Evolutionary conservation across 2,113 vertebrate genomes (phyloP), one percentile per base, ranked within the genome.

Genomic region (Rhipidura dahli): DNA sequence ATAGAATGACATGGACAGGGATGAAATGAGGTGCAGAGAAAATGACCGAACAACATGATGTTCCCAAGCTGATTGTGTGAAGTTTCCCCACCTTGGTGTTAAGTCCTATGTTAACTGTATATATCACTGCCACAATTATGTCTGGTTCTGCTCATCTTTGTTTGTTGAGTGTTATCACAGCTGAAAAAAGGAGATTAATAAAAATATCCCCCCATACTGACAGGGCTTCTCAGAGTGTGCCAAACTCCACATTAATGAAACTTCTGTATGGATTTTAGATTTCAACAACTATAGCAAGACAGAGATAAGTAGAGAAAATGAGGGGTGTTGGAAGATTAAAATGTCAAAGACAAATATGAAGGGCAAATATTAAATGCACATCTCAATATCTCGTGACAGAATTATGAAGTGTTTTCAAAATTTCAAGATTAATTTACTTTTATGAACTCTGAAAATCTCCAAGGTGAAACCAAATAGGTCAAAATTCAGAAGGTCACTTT

Each of bases 81-180:
- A 83, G 84, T 92, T 93, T 92, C 39, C 21, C 71, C 57, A 66
- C 70, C 50, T 85, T 69, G 50, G 18, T 92, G 90, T 94, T 92
- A 63, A 87, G 50, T 90, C 66, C 54, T 89, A 53, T 76, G 40
- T 10, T 59, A 72, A 54, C 50, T 86, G 50, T 68, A 87, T 54
- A 47, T 81, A 80, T 93, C 35, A 69, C 64, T 93, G 68, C 71
- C 83, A 95, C 83, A 92, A 83, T 59, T 73, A 50, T 92, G 56
- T 85, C 60, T 54, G 30, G 21, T 45, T 59, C 79, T 87, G 87
- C 78, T 92, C 63, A 54, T 93, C 78, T 93, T 93, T 77, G 56
- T 85, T 97, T 95, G 64, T 60, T 77, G 56, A 79, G 44, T 94
- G 45, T 65, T 95, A 93, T 42, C 57, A 64, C 53, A 91, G 53